Base-by-base conservation (phyloP, 2,113 vertebrate genomes). In the Tragelaphus imberbis region DNA sequence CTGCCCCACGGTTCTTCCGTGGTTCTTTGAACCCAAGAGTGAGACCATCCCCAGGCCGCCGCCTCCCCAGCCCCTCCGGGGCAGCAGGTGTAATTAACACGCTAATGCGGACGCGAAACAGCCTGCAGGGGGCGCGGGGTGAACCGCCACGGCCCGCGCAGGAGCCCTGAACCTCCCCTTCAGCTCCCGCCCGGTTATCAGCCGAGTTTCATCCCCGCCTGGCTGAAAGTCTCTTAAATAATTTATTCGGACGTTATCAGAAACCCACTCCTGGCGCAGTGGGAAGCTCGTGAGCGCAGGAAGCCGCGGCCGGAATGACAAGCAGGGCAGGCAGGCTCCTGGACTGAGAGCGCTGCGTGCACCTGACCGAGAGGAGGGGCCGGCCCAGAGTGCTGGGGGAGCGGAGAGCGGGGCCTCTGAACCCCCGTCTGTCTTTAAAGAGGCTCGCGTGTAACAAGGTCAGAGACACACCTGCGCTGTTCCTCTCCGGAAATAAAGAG, bases 201-300 rank as follows among this genome's bases (percentile, higher is more conserved):
- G 95, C 92, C 94, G 71, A 40, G 96, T 90, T 96, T 97, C 94
- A 93, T 68, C 91, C 84, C 27, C 0, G 77, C 91, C 65, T 93
- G 5, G 0, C 14, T 5, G 91, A 95, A 97, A 97, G 93, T 53
- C 0, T 15, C 93, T 90, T 98, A 94, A 98, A 97, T 98, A 97
- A 98, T 98, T 98, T 87, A 98, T 97, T 93, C 2, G 40, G 82
- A 98, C n/a, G 49, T 96, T 98, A 97, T 98, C 96, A 94, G 97
- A 93, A 81, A 77, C 47, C 77, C 75, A 84, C 95, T 93, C 65
- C 94, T 85, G 87, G 87, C 28, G 14, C 27, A 0, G 87, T 77
- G 58, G 90, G 97, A 91, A 94, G 95, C 2, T 17, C 1, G 21
- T 2, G 47, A 96, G 95, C 30, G 82, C 87, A 71, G 44, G 94